Base-by-base conservation (phyloP, 2,797 vertebrate genomes). In the Anomalospiza imberbis region DNA sequence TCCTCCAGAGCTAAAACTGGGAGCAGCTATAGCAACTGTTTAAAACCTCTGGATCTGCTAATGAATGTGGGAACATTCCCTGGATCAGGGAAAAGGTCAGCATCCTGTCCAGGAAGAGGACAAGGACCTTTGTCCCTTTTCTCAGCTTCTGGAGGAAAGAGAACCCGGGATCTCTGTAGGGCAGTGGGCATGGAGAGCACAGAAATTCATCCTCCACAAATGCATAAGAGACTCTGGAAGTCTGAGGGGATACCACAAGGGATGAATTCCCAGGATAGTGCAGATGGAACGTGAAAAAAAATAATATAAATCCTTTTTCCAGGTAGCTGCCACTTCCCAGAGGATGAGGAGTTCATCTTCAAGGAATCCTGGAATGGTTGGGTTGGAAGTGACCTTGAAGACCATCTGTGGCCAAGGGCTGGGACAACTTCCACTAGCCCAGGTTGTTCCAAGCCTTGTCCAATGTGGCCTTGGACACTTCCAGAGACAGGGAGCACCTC, bases 141-240 rank as follows among this genome's bases (percentile, higher is more conserved):
- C 34, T 61, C 60, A 58, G 18, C 47, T 79, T 31, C 72, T 45
- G 67, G 24, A 4, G 44, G 85, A 42, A 67, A 18, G 13, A 58
- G 5, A 60, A 63, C 16, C 36, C 0, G 0, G 47, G 18, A 47
- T 74, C 26, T 57, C 42, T 7, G 5, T 2, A 4, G 38, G 17
- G 29, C 53, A 9, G 22, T 1, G 47, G 50, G 28, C 3, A 5
- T 3, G 50, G 66, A 85, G 42, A 65, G 36, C 9, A 2, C 3
- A 1, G 13, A 53, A 42, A 1, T 22, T 22, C 44, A 26, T 15
- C 47, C 26, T 3, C 53, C 34, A 3, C 4, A 4, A 26, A 45
- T 0, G 2, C 14, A 32, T 22, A 1, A 42, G 71, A 73, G 9
- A 8, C 8, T 4, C 57, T 26, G 36, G 51, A 58, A 32, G 3